A percentile compares a stretch with the other conserved stretches of the same genome.
These are phyloP conservation scores for Drosophila nigrodunni DNA, from an alignment of 1,140 invertebrate species.

Conservation along the genomic window DNA sequence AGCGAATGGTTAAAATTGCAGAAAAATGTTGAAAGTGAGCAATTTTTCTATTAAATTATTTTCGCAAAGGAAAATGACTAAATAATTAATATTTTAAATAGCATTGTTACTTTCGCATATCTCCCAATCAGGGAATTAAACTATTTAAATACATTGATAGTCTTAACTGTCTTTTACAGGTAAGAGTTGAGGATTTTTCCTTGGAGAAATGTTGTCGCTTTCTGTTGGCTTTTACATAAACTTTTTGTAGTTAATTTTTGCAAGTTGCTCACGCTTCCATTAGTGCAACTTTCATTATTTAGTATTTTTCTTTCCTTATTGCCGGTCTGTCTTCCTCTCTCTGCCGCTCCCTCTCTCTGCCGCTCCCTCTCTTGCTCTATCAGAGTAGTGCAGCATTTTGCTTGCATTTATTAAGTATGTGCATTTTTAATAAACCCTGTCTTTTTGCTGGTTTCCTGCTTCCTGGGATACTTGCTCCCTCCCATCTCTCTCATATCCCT, in stretches of 20 bases:
- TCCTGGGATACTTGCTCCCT: no score
- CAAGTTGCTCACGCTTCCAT: constrained; percentile 10
- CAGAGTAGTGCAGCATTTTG: constrained; percentile 57
- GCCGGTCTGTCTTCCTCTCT: constrained; percentile 18
- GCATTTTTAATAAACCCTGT: constrained; percentile 72
- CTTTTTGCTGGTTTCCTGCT: constrained; percentile 21
- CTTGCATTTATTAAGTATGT: constrained; percentile 75
- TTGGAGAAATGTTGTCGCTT: constrained; percentile 6
- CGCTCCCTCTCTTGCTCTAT: neutral
- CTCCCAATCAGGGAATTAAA: no score
- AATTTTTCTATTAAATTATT: no score
- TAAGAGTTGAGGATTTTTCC: neutral
- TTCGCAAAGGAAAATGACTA: no score
- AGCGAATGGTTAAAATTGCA: no score
- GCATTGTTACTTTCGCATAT: no score
- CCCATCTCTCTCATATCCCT: neutral
- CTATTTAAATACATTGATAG: no score
- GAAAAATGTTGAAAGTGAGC: no score
- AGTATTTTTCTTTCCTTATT: constrained; percentile 17
- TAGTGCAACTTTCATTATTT: constrained; percentile 61
- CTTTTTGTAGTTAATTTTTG: constrained; percentile 10
- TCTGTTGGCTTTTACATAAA: constrained; percentile 11
- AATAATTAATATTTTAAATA: no score
- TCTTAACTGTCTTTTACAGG: neutral
- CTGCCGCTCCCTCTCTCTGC: neutral